Evolutionary conservation across 2,113 vertebrate genomes (phyloP).

Genomic region (Oceanodroma tethys): DNA sequence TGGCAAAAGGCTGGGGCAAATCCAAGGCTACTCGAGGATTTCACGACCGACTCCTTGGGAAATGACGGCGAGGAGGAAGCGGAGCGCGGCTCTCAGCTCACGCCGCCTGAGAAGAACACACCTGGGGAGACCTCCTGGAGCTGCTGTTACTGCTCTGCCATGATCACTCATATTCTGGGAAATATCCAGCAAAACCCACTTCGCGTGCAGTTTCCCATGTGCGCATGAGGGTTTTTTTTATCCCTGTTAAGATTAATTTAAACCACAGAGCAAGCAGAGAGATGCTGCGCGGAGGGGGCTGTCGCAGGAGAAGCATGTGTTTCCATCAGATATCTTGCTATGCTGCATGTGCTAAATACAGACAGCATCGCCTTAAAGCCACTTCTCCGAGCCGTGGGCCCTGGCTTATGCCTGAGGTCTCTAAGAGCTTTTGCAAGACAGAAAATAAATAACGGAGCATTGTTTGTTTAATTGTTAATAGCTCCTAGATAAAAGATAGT

Average conservation of each 20-base stretch:
- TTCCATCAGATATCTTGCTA: background rate
- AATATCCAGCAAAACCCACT: background rate
- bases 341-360: background rate
- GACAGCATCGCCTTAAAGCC: background rate
- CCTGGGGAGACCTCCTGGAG: background rate
- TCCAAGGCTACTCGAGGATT: background rate
- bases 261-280: background rate
- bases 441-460: background rate
- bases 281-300: background rate
- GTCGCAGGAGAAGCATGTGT: background rate
- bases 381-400: background rate
- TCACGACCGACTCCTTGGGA: background rate
- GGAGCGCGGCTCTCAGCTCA: rapidly evolving
- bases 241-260: background rate
- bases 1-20: background rate
- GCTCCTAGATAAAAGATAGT: background rate
- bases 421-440: background rate
- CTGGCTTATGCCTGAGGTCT: background rate
- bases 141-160: background rate
- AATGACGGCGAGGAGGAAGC: background rate
- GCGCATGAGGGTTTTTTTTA: background rate
- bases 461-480: background rate
- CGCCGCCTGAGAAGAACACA: rapidly evolving
- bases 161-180: background rate
- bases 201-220: background rate